Conservation (phyloP, 2,888 invertebrate species). For the Cheilosia grossa region DNA sequence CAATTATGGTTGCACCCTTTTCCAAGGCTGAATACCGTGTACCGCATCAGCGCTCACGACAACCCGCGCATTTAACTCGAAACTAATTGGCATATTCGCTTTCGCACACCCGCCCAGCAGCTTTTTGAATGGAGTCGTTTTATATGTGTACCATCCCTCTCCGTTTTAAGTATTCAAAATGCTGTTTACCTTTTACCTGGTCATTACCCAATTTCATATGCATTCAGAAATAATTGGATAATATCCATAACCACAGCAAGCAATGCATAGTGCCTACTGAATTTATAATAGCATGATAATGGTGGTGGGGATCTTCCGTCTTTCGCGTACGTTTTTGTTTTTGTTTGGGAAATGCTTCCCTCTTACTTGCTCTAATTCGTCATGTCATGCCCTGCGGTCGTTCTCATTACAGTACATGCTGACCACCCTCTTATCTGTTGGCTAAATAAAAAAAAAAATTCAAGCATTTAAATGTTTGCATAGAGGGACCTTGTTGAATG, state of each 20-base stretch:
- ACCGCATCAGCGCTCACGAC: no score
- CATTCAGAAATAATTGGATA: slow-evolving; percentile 65
- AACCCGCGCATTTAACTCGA: no score
- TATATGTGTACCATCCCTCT: no score
- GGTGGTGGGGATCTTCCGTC: slow-evolving; percentile 40
- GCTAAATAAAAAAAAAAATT: slow-evolving; percentile 32
- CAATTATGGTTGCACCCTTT: no score
- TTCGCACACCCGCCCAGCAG: no score
- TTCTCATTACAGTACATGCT: slow-evolving; percentile 47
- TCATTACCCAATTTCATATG: slow-evolving; percentile 59
- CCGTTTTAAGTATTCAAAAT: slow-evolving; percentile 34
- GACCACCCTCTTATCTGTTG: slow-evolving; percentile 52
- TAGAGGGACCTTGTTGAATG: slow-evolving; percentile 7
- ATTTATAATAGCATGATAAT: slow-evolving; percentile 65
- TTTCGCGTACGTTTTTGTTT: slow-evolving; percentile 42
- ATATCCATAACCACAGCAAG: slow-evolving; percentile 58
- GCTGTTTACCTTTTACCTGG: slow-evolving; percentile 54
- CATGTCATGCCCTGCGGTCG: slow-evolving; percentile 36
- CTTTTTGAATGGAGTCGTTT: no score
- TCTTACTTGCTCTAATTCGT: background rate
- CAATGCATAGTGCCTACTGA: slow-evolving; percentile 51
- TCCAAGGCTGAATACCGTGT: no score
- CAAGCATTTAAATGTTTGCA: slow-evolving; percentile 7
- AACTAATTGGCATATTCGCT: no score
- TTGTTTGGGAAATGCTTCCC: background rate